These are phyloP conservation scores for Yponomeuta plumbellus DNA, from an alignment of 2,888 invertebrate species.

Conservation along the genomic window DNA sequence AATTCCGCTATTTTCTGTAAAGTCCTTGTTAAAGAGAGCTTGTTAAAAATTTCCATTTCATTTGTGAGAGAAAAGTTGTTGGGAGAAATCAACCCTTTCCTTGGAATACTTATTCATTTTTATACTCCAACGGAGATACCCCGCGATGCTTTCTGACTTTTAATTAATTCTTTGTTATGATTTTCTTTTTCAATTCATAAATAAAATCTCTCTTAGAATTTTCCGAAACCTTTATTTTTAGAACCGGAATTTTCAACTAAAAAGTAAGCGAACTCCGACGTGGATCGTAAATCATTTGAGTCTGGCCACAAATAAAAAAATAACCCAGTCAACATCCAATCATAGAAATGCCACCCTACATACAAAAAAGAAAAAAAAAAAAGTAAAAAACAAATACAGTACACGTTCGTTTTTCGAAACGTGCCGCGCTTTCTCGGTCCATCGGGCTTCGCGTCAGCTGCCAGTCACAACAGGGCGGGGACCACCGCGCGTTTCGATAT, in stretches of 20 bases:
- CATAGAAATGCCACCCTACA: constrained; percentile 36
- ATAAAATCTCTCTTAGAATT: constrained; percentile 23
- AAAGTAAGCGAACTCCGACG: neutral
- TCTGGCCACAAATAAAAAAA: constrained; percentile 15
- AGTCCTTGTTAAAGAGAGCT: constrained; percentile 33
- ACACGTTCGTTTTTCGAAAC: constrained; percentile 51
- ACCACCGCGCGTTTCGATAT: constrained; percentile 65
- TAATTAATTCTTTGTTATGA: constrained; percentile 58
- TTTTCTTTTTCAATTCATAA: constrained; percentile 45
- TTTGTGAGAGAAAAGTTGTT: constrained; percentile 45
- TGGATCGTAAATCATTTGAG: neutral
- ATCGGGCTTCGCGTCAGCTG: constrained; percentile 73
- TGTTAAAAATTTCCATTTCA: constrained; percentile 74
- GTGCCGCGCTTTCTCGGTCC: constrained; percentile 72
- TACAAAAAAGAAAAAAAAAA: constrained; percentile 21
- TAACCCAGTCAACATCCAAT: constrained; percentile 33
- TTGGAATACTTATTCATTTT: constrained; percentile 33
- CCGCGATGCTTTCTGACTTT: constrained; percentile 43
- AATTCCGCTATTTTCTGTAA: constrained; percentile 28
- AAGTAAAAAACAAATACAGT: constrained; percentile 25
- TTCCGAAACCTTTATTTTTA: neutral
- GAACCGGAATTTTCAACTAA: neutral
- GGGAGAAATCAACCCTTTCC: constrained; percentile 49
- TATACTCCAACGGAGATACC: constrained; percentile 37
- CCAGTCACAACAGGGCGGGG: constrained; percentile 60